These are phyloP conservation scores for Piezodorus guildinii DNA, from an alignment of 1,140 invertebrate genomes.

Conservation along the genomic window DNA sequence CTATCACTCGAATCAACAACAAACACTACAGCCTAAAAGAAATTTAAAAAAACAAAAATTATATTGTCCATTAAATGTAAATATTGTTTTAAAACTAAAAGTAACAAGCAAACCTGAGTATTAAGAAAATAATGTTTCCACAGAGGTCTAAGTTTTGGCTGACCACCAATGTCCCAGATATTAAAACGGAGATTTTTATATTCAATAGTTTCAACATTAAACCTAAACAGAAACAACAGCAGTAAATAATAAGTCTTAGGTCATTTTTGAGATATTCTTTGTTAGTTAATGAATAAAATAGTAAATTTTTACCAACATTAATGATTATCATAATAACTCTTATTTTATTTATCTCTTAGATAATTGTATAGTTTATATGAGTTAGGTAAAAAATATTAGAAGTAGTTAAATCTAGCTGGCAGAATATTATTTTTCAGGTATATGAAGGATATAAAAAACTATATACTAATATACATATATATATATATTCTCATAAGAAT, in stretches of 20 bases:
- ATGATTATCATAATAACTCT: no score
- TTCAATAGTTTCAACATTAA: conserved; percentile 49
- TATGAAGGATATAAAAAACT: no score
- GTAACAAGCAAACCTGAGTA: conserved; percentile 35
- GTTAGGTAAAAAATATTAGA: no score
- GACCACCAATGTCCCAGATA: conserved; percentile 50
- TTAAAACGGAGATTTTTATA: conserved; percentile 47
- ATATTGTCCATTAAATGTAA: background rate
- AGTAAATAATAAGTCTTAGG: background rate
- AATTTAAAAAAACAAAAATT: background rate
- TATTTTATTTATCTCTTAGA: no score
- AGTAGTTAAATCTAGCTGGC: no score
- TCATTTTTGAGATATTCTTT: no score
- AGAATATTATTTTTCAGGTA: no score
- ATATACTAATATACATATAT: no score
- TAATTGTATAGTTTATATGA: no score
- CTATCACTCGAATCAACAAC: conserved; percentile 42
- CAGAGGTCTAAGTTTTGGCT: conserved; percentile 43
- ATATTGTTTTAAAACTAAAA: background rate
- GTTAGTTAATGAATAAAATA: no score
- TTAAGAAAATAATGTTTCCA: conserved; percentile 50
- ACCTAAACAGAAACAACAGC: conserved; percentile 27
- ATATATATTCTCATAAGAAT: no score
- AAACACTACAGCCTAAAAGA: conserved; percentile 40
- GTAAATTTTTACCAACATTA: no score